Evolutionary conservation across 92 coral and sea anemone genomes (phyloP).

Genomic region (Palythoa caribaeorum): DNA sequence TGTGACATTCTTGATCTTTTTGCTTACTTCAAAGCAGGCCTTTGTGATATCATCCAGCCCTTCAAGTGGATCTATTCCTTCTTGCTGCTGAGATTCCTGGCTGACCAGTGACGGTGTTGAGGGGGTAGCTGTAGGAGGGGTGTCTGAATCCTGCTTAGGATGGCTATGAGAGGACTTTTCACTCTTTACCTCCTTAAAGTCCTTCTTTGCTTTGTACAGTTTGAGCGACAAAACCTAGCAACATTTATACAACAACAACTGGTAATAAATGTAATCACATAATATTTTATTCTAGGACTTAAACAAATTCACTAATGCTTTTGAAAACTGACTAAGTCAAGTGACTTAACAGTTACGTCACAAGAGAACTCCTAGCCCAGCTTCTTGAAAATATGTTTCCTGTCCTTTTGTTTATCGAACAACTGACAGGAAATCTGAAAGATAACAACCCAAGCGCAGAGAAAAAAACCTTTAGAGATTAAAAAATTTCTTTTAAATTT

Average conservation of each 20-base stretch:
- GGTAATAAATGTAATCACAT: not conserved
- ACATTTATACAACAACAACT: not conserved
- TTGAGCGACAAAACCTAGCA: conserved; percentile 88
- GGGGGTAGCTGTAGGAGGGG: conserved; percentile 36
- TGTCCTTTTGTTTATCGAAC: no score
- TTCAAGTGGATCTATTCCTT: conserved; percentile 76
- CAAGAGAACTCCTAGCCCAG: no score
- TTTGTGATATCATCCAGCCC: conserved; percentile 86
- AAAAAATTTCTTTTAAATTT: no score
- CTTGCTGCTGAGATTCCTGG: conserved; percentile 44
- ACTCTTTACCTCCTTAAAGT: conserved; percentile 3
- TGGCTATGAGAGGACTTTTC: conserved; percentile 12
- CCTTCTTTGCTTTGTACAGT: conserved; percentile 73
- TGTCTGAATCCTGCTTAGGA: not conserved
- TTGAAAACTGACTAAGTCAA: no score
- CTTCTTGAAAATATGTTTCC: no score
- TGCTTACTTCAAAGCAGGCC: conserved; percentile 81
- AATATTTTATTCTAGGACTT: no score
- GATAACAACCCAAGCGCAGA: no score
- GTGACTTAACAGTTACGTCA: no score
- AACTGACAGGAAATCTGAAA: no score
- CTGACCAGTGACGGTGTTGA: conserved; percentile 36
- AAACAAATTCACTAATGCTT: no score
- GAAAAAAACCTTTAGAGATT: no score
- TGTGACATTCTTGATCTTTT: not conserved